A percentile compares a stretch with the other conserved stretches of the same genome.
phyloP scores from a whole-genome alignment of 2,113 vertebrate genomes.

The Gavia stellata region DNA sequence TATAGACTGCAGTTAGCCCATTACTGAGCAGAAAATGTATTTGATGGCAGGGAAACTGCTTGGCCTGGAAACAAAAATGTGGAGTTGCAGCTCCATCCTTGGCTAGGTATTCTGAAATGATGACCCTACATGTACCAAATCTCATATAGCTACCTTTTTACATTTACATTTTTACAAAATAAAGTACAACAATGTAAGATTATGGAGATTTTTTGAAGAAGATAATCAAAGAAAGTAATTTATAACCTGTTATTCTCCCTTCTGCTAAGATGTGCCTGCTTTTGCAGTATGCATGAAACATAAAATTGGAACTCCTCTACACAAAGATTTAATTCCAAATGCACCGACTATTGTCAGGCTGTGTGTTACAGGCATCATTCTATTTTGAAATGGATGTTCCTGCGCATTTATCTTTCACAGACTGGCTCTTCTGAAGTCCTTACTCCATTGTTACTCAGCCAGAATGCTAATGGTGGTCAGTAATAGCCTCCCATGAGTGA shows the following conservation, averaged over 20 bases:
- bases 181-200: neutral
- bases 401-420: slow-evolving; percentile 23
- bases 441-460: neutral
- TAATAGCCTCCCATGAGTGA: neutral
- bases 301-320: slow-evolving; percentile 14
- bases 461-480: slow-evolving; percentile 31
- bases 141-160: neutral
- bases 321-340: slow-evolving; percentile 51
- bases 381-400: slow-evolving; percentile 43
- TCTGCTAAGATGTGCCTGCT: neutral
- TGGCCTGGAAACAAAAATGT: neutral
- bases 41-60: neutral
- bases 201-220: slow-evolving; percentile 5
- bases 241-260: slow-evolving; percentile 13
- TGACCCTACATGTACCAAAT: neutral
- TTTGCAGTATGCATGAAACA: slow-evolving; percentile 35
- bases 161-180: slow-evolving; percentile 19
- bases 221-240: slow-evolving; percentile 40
- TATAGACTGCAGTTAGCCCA: neutral
- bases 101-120: neutral
- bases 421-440: slow-evolving; percentile 22
- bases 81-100: neutral
- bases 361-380: slow-evolving; percentile 9
- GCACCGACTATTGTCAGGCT: slow-evolving; percentile 16
- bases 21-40: neutral